Evolutionary conservation across 1,140 invertebrate genomes (phyloP).

Genomic region (Heliothis subflexa): DNA sequence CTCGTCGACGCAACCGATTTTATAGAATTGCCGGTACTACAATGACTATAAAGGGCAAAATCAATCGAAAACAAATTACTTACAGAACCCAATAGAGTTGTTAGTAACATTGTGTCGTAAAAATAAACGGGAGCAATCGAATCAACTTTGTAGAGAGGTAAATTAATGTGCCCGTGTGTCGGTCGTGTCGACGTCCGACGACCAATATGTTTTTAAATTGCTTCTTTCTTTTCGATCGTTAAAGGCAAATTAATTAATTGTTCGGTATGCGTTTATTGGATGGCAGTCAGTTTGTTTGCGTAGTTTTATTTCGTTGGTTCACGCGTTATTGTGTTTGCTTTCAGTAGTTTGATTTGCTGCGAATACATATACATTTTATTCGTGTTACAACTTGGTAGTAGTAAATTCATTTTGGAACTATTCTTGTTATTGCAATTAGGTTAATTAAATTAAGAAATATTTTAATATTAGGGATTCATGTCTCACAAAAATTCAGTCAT

Average conservation of each 20-base stretch:
- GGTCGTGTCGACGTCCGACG: constrained; percentile 1
- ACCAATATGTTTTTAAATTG: constrained; percentile 42
- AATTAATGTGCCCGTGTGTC: constrained; percentile 57
- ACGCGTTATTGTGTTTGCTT: constrained; percentile 19
- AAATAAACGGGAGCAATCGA: constrained; percentile 56
- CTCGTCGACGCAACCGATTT: constrained; percentile 35
- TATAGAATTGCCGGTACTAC: constrained; percentile 7
- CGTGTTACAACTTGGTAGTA: background rate
- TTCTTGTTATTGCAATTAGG: background rate
- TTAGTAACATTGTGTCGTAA: constrained; percentile 56
- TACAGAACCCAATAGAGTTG: constrained; percentile 56
- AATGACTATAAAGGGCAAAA: constrained; percentile 52
- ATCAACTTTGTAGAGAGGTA: constrained; percentile 63
- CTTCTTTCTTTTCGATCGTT: constrained; percentile 11
- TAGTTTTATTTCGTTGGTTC: constrained; percentile 24
- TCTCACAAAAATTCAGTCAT: no score
- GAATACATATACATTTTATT: background rate
- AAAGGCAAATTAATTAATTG: constrained; percentile 39
- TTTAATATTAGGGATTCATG: no score
- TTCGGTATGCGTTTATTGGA: constrained; percentile 37
- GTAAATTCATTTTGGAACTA: background rate
- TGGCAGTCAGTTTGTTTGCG: constrained; percentile 20
- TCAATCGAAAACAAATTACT: constrained; percentile 66
- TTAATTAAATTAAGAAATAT: no score
- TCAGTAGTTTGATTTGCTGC: constrained; percentile 26